These are phyloP conservation scores for Nibea coibor DNA, from an alignment of 2,113 vertebrate species.

Conservation along the genomic window DNA sequence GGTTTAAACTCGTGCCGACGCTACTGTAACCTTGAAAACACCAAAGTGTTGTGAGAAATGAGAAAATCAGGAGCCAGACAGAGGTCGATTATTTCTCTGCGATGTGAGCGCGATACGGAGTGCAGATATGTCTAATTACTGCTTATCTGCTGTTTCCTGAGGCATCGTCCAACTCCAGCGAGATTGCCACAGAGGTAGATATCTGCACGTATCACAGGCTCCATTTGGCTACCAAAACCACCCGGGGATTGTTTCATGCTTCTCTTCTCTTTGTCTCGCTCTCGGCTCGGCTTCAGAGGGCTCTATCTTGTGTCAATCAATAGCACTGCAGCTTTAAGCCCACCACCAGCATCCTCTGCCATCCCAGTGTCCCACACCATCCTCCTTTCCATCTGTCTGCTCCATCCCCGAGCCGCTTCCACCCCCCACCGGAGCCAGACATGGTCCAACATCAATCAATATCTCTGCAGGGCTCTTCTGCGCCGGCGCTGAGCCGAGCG, in stretches of 20 bases:
- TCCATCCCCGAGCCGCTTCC: constrained; percentile 35
- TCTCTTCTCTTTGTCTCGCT: constrained; percentile 32
- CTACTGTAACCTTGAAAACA: constrained; percentile 13
- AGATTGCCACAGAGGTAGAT: not conserved
- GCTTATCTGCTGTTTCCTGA: constrained; percentile 41
- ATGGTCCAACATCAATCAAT: constrained; percentile 60
- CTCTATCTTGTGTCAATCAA: constrained; percentile 66
- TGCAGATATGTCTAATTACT: constrained; percentile 22
- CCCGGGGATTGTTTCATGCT: constrained; percentile 7
- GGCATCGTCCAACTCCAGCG: not conserved
- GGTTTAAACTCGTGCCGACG: too few relatives aligned
- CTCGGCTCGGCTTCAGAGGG: constrained; percentile 12
- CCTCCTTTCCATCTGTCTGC: constrained; percentile 60
- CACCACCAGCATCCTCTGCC: constrained; percentile 44
- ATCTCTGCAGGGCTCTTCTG: constrained; percentile 47
- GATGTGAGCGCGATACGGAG: not conserved
- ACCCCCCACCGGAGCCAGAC: constrained; percentile 49
- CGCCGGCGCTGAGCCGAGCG: not conserved
- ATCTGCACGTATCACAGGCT: constrained; percentile 15
- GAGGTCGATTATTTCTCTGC: not conserved
- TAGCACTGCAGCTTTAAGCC: constrained; percentile 59
- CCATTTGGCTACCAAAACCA: constrained; percentile 19
- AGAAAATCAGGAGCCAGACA: not conserved
- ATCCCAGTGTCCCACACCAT: constrained; percentile 42
- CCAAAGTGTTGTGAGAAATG: not conserved